Evolutionary conservation across 2,888 invertebrate species (phyloP).

Genomic region (Barypeithes pellucidus): DNA sequence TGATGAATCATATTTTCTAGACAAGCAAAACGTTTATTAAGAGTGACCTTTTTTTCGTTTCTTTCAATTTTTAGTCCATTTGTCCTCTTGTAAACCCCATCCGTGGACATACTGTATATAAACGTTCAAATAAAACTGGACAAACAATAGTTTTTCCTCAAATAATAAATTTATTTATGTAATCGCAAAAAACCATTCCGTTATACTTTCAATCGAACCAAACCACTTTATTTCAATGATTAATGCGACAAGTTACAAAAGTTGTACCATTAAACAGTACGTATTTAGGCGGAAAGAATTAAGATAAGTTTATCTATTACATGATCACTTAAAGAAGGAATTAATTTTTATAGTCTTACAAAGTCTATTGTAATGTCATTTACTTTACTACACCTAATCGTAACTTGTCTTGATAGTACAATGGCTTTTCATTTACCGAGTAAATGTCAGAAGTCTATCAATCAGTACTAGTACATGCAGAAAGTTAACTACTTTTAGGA

Average conservation of each 20-base stretch:
- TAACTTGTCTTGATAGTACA: slow-evolving; percentile 13
- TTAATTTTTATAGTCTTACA: slow-evolving; percentile 27
- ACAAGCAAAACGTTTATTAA: too few species aligned
- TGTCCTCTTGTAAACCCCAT: too few species aligned
- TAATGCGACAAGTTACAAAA: background rate
- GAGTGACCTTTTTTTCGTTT: too few species aligned
- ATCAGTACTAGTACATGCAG: background rate
- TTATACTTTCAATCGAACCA: too few species aligned
- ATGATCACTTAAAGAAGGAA: slow-evolving; percentile 14
- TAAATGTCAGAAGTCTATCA: background rate
- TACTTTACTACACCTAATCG: slow-evolving; percentile 8
- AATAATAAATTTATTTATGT: too few species aligned
- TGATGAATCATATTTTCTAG: too few species aligned
- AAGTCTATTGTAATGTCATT: slow-evolving; percentile 19
- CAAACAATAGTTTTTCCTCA: too few species aligned
- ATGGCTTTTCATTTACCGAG: background rate
- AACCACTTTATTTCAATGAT: background rate
- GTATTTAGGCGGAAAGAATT: slow-evolving; percentile 3
- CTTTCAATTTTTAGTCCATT: too few species aligned
- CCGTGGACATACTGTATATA: too few species aligned
- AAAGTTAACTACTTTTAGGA: background rate
- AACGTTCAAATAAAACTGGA: too few species aligned
- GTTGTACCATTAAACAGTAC: slow-evolving; percentile 5
- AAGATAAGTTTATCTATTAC: slow-evolving; percentile 24
- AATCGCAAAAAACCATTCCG: too few species aligned